phyloP scores from a whole-genome alignment of 2,888 invertebrate species.

The Spilarctia lutea region DNA sequence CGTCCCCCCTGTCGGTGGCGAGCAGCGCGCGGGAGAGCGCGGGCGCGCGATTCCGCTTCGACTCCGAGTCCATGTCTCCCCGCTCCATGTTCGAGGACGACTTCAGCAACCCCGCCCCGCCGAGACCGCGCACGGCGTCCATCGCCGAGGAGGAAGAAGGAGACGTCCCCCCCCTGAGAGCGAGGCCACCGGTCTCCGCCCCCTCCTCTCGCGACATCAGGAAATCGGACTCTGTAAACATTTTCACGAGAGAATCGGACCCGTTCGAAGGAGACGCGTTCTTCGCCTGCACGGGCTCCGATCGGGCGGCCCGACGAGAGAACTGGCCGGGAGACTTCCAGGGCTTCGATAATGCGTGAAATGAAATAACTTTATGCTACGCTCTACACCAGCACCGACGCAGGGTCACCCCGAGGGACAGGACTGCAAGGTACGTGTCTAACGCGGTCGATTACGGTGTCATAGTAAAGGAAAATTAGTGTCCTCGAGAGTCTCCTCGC shows the following conservation, averaged over 20 bases:
- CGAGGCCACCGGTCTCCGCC: constrained; percentile 62
- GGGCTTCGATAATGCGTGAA: constrained; percentile 79
- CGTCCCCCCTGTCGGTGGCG: constrained; percentile 69
- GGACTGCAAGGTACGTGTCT: neutral
- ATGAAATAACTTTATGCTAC: constrained; percentile 12
- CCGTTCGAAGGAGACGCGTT: constrained; percentile 97
- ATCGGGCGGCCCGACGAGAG: constrained; percentile 77
- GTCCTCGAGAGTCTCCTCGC: constrained; percentile 1
- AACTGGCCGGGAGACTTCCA: constrained; percentile 85
- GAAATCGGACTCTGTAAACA: constrained; percentile 96
- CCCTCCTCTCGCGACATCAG: constrained; percentile 88
- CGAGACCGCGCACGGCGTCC: constrained; percentile 75
- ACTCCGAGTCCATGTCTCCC: constrained; percentile 79
- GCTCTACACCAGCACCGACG: neutral
- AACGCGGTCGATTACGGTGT: neutral
- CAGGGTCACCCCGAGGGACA: neutral
- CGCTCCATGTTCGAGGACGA: constrained; percentile 90
- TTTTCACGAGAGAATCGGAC: constrained; percentile 94
- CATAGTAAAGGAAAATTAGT: constrained; percentile 3
- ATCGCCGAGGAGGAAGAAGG: constrained; percentile 82
- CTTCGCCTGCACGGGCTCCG: constrained; percentile 88
- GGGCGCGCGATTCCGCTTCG: constrained; percentile 76
- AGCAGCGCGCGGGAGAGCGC: constrained; percentile 70
- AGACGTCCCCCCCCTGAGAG: constrained; percentile 73
- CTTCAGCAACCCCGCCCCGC: constrained; percentile 84